A percentile compares a stretch with the other conserved stretches of the same genome.
phyloP scores from a whole-genome alignment of 1,140 invertebrate species.

The Nephila pilipes region DNA sequence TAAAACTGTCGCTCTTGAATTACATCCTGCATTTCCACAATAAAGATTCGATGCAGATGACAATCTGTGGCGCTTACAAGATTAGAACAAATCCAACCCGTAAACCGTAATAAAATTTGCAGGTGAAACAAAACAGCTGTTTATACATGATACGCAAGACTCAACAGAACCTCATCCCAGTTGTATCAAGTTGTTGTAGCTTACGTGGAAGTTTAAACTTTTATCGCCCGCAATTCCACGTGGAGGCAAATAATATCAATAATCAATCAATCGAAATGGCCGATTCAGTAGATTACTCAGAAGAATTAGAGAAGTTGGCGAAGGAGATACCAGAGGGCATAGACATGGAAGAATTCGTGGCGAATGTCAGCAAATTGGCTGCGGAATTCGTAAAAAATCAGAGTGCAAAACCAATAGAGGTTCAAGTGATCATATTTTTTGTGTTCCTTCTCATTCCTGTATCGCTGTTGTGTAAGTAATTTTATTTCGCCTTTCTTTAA shows the following conservation, averaged over 20 bases:
- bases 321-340: constrained; percentile 35
- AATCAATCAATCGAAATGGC: constrained; percentile 23
- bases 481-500: not conserved
- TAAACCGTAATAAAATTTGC: not conserved
- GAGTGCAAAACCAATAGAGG: constrained; percentile 33
- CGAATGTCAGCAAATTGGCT: constrained; percentile 38
- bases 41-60: not conserved
- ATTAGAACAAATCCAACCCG: not conserved
- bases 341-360: constrained; percentile 59
- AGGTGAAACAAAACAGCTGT: not conserved
- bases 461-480: constrained; percentile 54
- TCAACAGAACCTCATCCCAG: not conserved
- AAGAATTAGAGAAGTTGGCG: constrained; percentile 4
- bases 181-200: not conserved
- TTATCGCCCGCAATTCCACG: not conserved
- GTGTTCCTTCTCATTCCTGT: constrained; percentile 60
- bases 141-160: not conserved
- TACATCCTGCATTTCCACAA: not conserved
- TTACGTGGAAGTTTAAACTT: constrained; percentile 25
- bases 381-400: constrained; percentile 40
- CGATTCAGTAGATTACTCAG: not conserved
- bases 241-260: constrained; percentile 16
- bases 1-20: not conserved
- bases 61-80: not conserved
- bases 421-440: constrained; percentile 6